Base-by-base conservation (phyloP, 2,797 vertebrate genomes). In the Ammospiza maritima region DNA sequence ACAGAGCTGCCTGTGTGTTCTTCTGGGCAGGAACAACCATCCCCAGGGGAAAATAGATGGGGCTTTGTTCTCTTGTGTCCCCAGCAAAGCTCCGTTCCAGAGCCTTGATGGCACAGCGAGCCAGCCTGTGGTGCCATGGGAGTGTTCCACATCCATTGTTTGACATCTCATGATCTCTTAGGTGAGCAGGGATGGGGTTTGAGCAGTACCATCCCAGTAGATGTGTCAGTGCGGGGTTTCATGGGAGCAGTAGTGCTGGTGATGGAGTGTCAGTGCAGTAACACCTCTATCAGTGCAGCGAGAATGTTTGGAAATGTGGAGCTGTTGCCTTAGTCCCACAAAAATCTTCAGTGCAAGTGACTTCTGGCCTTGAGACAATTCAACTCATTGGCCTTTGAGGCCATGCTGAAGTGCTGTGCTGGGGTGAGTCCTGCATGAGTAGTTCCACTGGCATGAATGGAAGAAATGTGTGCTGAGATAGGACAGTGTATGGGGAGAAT, bases 261-360 rank as follows among this genome's bases (percentile, higher is more conserved):
- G 42, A 3, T 44, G 45, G 70, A n/a, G 10, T 53, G 50, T 14
- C 7, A 11, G n/a, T 4, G 54, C 44, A 13, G 11, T 8, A 6
- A 23, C 44, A 4, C 11, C n/a, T 11, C 11, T 14, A 2, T 23
- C 1, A 1, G n/a, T 23, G 20, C 29, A 1, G 5, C 0, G 11
- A 22, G 51, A 30, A 64, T 12, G 16, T 27, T 4, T n/a, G 38
- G 72, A 38, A 50, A 34, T 3, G 1, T 0, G 9, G 23, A 61
- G 23, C 50, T 56, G 11, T 23, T 48, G 30, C 53, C 56, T 45
- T 54, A 20, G 16, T 34, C 45, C 64, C 6, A 2, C 53, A 23
- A 21, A 90, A 47, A 32, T 1, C 38, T 62, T 86, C 0, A 44
- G 57, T 17, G 3, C 20, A 3, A 11, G 7, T 69, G 56, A 48